Evolutionary conservation across 1,140 invertebrate genomes (phyloP).

Genomic region (Latrodectus geometricus): DNA sequence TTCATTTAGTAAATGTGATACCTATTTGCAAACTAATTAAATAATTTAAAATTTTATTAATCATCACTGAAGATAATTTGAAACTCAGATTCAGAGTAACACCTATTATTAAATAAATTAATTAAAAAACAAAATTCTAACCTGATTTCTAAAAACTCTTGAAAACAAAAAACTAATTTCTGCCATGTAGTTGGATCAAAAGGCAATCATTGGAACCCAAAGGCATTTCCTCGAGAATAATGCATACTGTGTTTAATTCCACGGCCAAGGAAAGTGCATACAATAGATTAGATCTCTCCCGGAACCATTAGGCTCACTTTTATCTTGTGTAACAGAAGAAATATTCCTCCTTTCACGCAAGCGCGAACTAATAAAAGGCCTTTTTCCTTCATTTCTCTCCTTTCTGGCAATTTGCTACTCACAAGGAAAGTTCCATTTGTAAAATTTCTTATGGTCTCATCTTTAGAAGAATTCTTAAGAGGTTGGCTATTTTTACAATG

Average conservation of each 20-base stretch:
- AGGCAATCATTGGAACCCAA: background rate
- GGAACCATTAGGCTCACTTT: slow-evolving; percentile 9
- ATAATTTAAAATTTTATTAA: too few species aligned
- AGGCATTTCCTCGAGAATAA: background rate
- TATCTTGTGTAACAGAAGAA: background rate
- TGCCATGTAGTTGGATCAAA: background rate
- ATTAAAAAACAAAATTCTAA: too few species aligned
- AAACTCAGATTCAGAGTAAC: too few species aligned
- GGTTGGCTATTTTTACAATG: background rate
- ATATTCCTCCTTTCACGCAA: slow-evolving; percentile 1
- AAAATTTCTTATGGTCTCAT: background rate
- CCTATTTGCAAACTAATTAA: too few species aligned
- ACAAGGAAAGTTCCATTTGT: background rate
- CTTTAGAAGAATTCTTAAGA: background rate
- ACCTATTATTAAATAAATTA: too few species aligned
- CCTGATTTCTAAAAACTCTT: too few species aligned
- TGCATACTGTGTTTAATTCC: background rate
- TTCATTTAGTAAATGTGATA: too few species aligned
- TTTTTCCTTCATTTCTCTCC: background rate
- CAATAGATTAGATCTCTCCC: background rate
- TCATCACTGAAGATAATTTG: too few species aligned
- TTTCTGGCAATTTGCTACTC: background rate
- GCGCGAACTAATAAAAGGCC: background rate
- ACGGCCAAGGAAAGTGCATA: background rate
- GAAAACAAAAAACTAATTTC: too few species aligned